phyloP scores from a whole-genome alignment of 2,888 invertebrate species.

The Exocentrus adspersus region DNA sequence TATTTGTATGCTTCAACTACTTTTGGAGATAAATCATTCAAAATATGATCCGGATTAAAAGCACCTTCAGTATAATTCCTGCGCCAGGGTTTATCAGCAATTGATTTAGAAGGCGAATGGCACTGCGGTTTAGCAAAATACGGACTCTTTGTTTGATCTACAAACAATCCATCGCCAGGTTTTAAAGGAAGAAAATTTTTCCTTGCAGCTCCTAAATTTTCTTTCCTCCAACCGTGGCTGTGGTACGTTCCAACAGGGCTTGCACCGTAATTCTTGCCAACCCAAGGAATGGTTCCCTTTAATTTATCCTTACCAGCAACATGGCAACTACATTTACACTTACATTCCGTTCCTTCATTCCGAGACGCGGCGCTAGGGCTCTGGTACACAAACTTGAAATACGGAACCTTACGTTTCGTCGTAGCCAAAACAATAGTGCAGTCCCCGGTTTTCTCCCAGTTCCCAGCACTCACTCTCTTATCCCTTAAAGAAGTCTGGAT shows the following conservation, averaged over 20 bases:
- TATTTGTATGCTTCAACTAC: background rate
- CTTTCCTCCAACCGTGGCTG: background rate
- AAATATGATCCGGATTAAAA: background rate
- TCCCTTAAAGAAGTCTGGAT: slow-evolving; percentile 34
- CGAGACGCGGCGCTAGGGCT: slow-evolving; percentile 15
- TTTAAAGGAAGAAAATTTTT: no score
- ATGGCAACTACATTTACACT: slow-evolving; percentile 36
- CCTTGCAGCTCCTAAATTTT: no score
- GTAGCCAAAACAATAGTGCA: slow-evolving; percentile 43
- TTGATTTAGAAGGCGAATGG: no score
- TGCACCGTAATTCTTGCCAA: no score
- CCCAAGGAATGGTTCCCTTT: no score
- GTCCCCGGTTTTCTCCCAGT: slow-evolving; percentile 29
- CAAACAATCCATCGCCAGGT: no score
- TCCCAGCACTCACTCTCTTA: no score
- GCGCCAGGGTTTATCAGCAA: background rate
- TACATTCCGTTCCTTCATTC: background rate
- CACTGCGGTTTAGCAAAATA: background rate
- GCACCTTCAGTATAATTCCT: background rate
- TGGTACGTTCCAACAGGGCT: background rate
- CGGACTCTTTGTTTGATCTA: background rate
- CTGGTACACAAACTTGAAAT: slow-evolving; percentile 39
- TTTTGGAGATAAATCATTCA: background rate
- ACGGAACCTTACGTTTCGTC: slow-evolving; percentile 13
- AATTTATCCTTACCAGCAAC: no score